These are phyloP conservation scores for Cynocephalus volans DNA, from an alignment of 2,113 vertebrate species.

Conservation along the genomic window DNA sequence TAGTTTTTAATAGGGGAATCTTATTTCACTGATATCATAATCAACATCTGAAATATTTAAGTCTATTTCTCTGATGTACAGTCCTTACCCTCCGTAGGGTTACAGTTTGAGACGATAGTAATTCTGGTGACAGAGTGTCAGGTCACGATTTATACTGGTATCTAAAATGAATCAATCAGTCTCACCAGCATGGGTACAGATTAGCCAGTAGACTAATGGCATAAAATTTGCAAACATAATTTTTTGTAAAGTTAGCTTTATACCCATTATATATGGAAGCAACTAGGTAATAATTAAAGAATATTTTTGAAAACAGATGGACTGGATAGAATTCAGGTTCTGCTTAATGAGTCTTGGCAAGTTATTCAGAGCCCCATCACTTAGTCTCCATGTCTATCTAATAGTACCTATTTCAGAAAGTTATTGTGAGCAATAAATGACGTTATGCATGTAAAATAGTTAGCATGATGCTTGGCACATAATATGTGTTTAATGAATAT, in stretches of 20 bases:
- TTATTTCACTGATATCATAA: background rate
- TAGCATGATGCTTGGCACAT: background rate
- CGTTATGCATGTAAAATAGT: background rate
- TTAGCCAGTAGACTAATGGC: background rate
- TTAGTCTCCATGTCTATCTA: background rate
- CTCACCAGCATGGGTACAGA: background rate
- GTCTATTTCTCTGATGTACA: background rate
- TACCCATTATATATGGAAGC: background rate
- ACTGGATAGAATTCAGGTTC: background rate
- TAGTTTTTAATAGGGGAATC: background rate
- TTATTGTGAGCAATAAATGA: background rate
- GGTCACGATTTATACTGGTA: background rate
- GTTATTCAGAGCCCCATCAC: background rate
- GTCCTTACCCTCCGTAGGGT: background rate
- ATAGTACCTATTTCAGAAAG: background rate
- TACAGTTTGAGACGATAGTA: background rate
- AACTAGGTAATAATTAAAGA: background rate
- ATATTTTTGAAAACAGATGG: constrained; percentile 43
- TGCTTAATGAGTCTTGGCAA: background rate
- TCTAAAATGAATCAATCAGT: constrained; percentile 1
- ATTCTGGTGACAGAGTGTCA: constrained; percentile 27
- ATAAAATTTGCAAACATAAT: background rate
- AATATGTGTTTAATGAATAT: background rate
- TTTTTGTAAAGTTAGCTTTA: background rate
- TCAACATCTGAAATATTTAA: constrained; percentile 22